Percentiles rank a stretch among this genome's conserved stretches.
phyloP scores from a whole-genome alignment of 2,113 vertebrate species.

The Todiramphus chloris region DNA sequence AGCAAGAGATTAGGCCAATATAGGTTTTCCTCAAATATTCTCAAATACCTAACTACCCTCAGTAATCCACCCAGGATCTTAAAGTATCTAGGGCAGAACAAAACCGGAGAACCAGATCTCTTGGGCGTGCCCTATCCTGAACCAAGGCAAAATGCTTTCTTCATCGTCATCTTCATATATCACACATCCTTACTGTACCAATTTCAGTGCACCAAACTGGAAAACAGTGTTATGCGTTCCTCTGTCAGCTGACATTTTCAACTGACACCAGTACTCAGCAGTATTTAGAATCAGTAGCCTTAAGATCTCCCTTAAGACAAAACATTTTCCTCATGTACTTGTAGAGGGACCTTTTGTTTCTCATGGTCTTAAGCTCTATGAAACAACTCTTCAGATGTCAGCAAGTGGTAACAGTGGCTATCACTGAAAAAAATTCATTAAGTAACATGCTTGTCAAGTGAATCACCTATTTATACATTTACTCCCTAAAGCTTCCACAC shows the following conservation, averaged over 20 bases:
- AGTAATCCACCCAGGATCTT: neutral
- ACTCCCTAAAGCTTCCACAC: neutral
- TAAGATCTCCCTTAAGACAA: neutral
- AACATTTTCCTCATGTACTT: neutral
- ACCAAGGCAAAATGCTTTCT: neutral
- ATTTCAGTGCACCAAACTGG: neutral
- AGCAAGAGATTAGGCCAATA: neutral
- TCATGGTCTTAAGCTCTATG: neutral
- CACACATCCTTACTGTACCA: neutral
- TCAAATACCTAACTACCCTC: neutral
- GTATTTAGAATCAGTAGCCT: neutral
- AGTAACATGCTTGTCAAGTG: neutral
- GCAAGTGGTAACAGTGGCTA: neutral
- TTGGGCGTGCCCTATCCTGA: neutral
- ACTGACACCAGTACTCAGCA: neutral
- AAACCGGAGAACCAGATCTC: neutral
- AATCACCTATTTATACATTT: neutral
- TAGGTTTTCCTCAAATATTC: neutral
- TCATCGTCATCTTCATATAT: neutral
- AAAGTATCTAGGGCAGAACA: neutral
- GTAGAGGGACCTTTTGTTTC: neutral
- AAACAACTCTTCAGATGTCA: neutral
- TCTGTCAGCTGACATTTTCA: neutral
- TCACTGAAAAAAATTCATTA: neutral
- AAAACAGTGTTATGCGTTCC: neutral